Percentiles rank a stretch among this genome's conserved stretches.
phyloP scores from a whole-genome alignment of 1,140 invertebrate genomes.

The Heliconius eleuchia region DNA sequence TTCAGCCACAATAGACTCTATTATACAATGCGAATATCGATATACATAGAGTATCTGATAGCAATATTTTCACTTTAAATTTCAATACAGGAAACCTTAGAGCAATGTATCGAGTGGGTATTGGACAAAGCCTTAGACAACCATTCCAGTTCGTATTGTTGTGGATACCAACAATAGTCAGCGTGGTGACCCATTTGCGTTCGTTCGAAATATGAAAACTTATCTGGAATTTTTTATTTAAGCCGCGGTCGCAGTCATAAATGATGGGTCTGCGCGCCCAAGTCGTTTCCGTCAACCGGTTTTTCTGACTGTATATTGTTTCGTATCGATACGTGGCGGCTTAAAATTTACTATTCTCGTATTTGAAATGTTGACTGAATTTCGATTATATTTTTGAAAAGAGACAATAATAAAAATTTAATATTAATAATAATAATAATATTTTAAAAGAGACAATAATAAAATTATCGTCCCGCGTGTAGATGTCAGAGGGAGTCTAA shows the following conservation, averaged over 20 bases:
- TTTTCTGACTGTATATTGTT: slow-evolving; percentile 10
- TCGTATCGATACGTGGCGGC: neutral
- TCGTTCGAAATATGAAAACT: slow-evolving; percentile 57
- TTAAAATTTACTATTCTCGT: neutral
- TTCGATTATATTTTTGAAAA: neutral
- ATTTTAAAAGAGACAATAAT: too few species aligned
- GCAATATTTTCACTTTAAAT: slow-evolving; percentile 63
- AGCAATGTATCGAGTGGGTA: slow-evolving; percentile 68
- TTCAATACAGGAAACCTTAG: slow-evolving; percentile 63
- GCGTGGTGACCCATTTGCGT: slow-evolving; percentile 60
- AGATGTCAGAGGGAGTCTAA: too few species aligned
- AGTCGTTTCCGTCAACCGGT: slow-evolving; percentile 8
- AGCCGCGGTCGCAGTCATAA: slow-evolving; percentile 14
- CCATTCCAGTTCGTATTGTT: slow-evolving; percentile 66
- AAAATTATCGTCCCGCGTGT: too few species aligned
- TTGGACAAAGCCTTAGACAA: slow-evolving; percentile 65
- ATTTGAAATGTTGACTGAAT: neutral
- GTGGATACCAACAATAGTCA: slow-evolving; percentile 55
- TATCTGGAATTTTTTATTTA: slow-evolving; percentile 41
- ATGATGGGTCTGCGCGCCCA: slow-evolving; percentile 1
- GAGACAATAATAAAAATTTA: too few species aligned
- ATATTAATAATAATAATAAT: too few species aligned
- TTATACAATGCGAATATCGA: slow-evolving; percentile 15
- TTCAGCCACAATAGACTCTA: slow-evolving; percentile 7
- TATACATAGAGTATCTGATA: neutral